These are phyloP conservation scores for Onychomys arenicola DNA, from an alignment of 2,797 vertebrate species.

Conservation along the genomic window DNA sequence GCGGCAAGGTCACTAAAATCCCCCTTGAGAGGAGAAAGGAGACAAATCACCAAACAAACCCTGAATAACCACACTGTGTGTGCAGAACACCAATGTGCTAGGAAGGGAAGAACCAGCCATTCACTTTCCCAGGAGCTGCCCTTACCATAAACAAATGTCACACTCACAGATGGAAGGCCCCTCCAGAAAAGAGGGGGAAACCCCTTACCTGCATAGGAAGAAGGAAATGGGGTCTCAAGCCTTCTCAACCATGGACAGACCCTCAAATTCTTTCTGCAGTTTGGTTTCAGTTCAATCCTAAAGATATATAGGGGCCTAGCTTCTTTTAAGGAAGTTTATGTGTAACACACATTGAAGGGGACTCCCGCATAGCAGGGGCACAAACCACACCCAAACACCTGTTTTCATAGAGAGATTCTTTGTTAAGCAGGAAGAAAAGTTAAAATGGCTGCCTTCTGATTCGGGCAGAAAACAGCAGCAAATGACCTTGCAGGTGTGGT, in stretches of 20 bases:
- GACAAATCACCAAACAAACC: conserved; percentile 66
- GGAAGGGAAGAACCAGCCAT: conserved; percentile 36
- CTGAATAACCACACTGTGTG: conserved; percentile 28
- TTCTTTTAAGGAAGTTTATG: not conserved
- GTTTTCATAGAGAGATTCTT: not conserved
- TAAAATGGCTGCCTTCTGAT: not conserved
- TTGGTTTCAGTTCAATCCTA: conserved; percentile 20
- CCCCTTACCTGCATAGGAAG: not conserved
- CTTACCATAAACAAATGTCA: conserved; percentile 55
- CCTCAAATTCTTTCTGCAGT: not conserved
- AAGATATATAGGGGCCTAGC: not conserved
- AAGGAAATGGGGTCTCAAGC: conserved; percentile 30
- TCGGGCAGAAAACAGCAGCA: not conserved
- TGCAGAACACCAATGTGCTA: not conserved
- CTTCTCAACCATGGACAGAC: conserved; percentile 13
- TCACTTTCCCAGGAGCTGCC: conserved; percentile 25
- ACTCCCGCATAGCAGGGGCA: not conserved
- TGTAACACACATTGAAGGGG: not conserved
- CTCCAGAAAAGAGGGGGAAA: not conserved
- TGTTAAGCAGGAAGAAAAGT: not conserved
- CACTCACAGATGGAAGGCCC: conserved; percentile 29
- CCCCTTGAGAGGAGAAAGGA: conserved; percentile 58
- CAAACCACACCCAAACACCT: not conserved
- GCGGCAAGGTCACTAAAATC: conserved; percentile 47
- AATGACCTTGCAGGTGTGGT: not conserved